Percentiles rank a stretch among this genome's conserved stretches.
Evolutionary conservation across 1,140 invertebrate species (phyloP).

Genomic region (Anthonomus grandis): DNA sequence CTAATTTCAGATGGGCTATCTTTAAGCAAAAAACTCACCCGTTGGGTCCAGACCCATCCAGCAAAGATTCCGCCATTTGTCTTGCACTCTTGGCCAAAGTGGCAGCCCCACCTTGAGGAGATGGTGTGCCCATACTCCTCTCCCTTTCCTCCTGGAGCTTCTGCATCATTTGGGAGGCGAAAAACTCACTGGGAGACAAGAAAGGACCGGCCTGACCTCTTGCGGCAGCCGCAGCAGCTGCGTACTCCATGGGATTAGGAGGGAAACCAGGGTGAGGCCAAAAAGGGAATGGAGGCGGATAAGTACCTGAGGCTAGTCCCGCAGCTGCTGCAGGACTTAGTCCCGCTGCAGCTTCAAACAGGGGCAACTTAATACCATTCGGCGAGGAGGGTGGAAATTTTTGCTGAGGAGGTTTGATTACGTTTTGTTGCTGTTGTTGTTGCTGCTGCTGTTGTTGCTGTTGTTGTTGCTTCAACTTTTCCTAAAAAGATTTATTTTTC

Average conservation of each 20-base stretch:
- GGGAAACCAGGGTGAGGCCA: slow-evolving; percentile 57
- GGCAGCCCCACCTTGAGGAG: slow-evolving; percentile 39
- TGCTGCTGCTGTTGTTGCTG: slow-evolving; percentile 39
- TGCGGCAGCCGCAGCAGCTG: slow-evolving; percentile 24
- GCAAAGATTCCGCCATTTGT: slow-evolving; percentile 60
- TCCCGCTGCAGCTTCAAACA: slow-evolving; percentile 53
- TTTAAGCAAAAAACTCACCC: slow-evolving; percentile 55
- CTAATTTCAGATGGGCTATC: too few species aligned
- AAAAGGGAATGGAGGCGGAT: slow-evolving; percentile 59
- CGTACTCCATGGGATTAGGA: slow-evolving; percentile 54
- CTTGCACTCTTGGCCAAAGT: slow-evolving; percentile 55
- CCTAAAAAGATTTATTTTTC: too few species aligned
- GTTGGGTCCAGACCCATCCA: slow-evolving; percentile 62
- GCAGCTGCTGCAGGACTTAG: slow-evolving; percentile 44
- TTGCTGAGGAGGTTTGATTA: slow-evolving; percentile 58
- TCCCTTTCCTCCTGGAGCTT: slow-evolving; percentile 64
- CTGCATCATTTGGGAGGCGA: slow-evolving; percentile 78
- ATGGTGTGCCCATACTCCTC: slow-evolving; percentile 38
- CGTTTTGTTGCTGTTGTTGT: slow-evolving; percentile 46
- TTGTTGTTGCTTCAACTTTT: slow-evolving; percentile 34
- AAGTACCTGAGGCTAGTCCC: slow-evolving; percentile 46
- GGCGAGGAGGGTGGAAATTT: slow-evolving; percentile 61
- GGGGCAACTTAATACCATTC: slow-evolving; percentile 67
- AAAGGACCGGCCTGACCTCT: slow-evolving; percentile 49
- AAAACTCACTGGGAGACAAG: slow-evolving; percentile 61